Base-by-base conservation (phyloP, 2,113 vertebrate genomes). In the Eulacestoma nigropectus region DNA sequence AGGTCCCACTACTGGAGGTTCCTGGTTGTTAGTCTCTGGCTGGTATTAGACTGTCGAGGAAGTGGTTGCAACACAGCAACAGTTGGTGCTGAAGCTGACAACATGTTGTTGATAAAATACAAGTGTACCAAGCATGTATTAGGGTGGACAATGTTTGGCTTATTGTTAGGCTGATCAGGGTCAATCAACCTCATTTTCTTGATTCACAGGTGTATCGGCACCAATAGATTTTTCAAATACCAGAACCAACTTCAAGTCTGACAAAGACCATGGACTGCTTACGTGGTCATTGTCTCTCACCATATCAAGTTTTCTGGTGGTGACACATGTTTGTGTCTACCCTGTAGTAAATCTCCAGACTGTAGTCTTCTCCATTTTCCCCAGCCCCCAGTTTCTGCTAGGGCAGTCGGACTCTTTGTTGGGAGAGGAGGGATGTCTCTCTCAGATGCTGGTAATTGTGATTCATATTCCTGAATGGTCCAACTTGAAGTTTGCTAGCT, bases 111-210 rank as follows among this genome's bases (percentile, higher is more conserved):
- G 5, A 46, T 56, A 68, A 73, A 77, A 35, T n/a, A 37, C 5
- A 8, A 1, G 0, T 32, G 9, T 11, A 44, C 20, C 1, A 59
- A 30, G 6, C 17, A 30, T 21, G 10, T 22, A 53, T 13, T 49
- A 35, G 5, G 1, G 1, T 3, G 4, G 8, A 2, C 46, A 42
- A 22, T 5, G 3, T 8, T 56, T 19, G 10, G 6, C 6, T 81
- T 77, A 50, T 25, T 77, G 84, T 81, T 81, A 60, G 53, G 18
- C 21, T 26, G 6, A 39, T 14, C 17, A 57, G 16, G 13, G 41
- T 26, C 9, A 5, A 32, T 56, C 13, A 64, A 2, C 4, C 7
- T 70, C 3, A 33, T 75, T 85, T 52, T 65, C 30, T 30, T 70
- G 23, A 86, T 79, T 79, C n/a, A 53, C n/a, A 75, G 75, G 5